Conservation (phyloP, 2,113 vertebrate genomes). For the Passer domesticus region DNA sequence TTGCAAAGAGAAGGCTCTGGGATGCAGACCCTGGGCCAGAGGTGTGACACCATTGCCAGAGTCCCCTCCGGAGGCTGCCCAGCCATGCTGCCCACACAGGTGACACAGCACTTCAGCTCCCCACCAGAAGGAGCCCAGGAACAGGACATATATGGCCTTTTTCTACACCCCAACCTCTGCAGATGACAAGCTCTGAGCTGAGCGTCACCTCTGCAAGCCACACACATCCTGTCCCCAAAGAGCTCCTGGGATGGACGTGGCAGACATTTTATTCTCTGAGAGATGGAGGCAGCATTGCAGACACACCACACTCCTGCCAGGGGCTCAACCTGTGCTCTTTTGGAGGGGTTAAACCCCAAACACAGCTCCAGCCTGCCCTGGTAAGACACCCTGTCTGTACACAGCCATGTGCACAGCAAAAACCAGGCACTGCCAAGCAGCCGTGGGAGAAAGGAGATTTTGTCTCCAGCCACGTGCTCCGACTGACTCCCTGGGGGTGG, state of each 20-base stretch:
- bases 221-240: background rate
- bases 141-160: background rate
- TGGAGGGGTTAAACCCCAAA: background rate
- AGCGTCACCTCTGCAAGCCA: background rate
- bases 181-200: background rate
- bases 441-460: background rate
- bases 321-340: background rate
- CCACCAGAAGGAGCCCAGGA: background rate
- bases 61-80: background rate
- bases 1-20: background rate
- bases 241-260: background rate
- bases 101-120: background rate
- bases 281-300: background rate
- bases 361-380: background rate
- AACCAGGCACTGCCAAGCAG: background rate
- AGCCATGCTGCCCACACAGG: background rate
- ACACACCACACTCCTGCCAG: background rate
- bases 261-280: background rate
- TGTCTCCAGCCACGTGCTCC: background rate
- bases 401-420: background rate
- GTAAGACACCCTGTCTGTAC: background rate
- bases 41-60: accelerated
- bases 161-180: background rate
- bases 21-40: background rate
- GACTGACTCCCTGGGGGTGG: background rate